Evolutionary conservation across 1,140 invertebrate genomes (phyloP).

Genomic region (Alviniconcha marisindica): DNA sequence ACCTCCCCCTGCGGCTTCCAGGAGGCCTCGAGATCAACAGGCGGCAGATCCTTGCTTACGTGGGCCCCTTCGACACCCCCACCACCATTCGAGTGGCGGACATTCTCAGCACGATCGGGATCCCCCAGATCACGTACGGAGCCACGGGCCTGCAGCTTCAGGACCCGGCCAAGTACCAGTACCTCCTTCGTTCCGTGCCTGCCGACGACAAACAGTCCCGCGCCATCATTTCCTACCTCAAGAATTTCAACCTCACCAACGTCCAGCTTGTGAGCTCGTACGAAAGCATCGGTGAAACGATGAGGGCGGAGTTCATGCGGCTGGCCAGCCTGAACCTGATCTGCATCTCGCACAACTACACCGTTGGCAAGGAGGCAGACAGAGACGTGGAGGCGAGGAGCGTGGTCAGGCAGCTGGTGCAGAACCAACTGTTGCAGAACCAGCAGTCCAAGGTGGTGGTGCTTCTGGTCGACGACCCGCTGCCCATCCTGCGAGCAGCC

Average conservation of each 20-base stretch:
- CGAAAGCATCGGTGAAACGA: slow-evolving; percentile 61
- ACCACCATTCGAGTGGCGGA: slow-evolving; percentile 85
- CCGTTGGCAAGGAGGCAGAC: slow-evolving; percentile 56
- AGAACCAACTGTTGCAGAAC: too few relatives aligned
- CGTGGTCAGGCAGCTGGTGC: too few relatives aligned
- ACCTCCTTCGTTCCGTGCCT: slow-evolving; percentile 89
- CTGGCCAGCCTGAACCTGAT: slow-evolving; percentile 66
- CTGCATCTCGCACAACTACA: slow-evolving; percentile 66
- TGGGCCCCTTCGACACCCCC: slow-evolving; percentile 77
- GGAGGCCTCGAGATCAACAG: slow-evolving; percentile 55
- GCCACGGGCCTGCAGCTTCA: slow-evolving; percentile 80
- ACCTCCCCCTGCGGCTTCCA: slow-evolving; percentile 51
- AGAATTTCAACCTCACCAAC: slow-evolving; percentile 65
- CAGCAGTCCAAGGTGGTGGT: slow-evolving; percentile 78
- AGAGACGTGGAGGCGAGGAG: slow-evolving; percentile 39
- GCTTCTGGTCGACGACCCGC: slow-evolving; percentile 85
- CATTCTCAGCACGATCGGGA: slow-evolving; percentile 81
- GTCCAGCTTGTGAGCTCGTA: slow-evolving; percentile 68
- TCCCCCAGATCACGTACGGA: slow-evolving; percentile 81
- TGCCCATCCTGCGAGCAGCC: slow-evolving; percentile 80
- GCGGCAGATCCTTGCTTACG: slow-evolving; percentile 62
- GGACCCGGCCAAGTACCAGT: slow-evolving; percentile 79
- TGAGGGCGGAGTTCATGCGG: slow-evolving; percentile 63
- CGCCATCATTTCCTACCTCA: slow-evolving; percentile 79
- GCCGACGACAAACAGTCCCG: slow-evolving; percentile 89